phyloP scores from a whole-genome alignment of 2,888 invertebrate genomes.

The Gymnosoma rotundatum region DNA sequence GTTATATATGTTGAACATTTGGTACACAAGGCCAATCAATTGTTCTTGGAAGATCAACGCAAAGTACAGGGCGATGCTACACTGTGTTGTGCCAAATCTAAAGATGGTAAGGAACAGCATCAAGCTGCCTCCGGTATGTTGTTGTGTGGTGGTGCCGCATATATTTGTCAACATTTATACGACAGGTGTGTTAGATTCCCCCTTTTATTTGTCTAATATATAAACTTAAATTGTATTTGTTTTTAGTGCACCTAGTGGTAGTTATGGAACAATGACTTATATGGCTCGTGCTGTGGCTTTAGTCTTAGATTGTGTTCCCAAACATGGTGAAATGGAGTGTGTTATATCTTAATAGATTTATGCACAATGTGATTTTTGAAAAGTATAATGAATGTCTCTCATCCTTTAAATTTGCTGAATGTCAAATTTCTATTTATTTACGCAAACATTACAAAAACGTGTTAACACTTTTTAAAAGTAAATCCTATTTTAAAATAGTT shows the following conservation, averaged over 20 bases:
- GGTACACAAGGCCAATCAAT: constrained; percentile 95
- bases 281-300: constrained; percentile 92
- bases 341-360: constrained; percentile 85
- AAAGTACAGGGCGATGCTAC: constrained; percentile 95
- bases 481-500: constrained; percentile 6
- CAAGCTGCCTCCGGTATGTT: constrained; percentile 86
- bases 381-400: too few relatives aligned
- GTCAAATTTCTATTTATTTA: neutral
- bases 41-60: constrained; percentile 98
- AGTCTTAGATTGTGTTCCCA: constrained; percentile 89
- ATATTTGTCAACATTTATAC: constrained; percentile 98
- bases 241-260: constrained; percentile 96
- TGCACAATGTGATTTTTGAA: too few relatives aligned
- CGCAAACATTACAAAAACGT: neutral
- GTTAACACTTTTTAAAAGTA: neutral
- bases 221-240: neutral
- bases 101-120: constrained; percentile 83
- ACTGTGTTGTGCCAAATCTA: constrained; percentile 93
- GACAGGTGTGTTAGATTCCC: constrained; percentile 83
- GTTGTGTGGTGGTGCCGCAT: constrained; percentile 95
- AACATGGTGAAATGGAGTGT: constrained; percentile 91
- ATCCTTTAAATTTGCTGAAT: constrained; percentile 29
- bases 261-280: constrained; percentile 98
- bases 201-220: neutral
- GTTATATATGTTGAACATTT: constrained; percentile 94